Percentiles rank a stretch among this genome's conserved stretches.
These are phyloP conservation scores for Cephalopterus ornatus DNA, from an alignment of 2,113 vertebrate genomes.

Conservation along the genomic window DNA sequence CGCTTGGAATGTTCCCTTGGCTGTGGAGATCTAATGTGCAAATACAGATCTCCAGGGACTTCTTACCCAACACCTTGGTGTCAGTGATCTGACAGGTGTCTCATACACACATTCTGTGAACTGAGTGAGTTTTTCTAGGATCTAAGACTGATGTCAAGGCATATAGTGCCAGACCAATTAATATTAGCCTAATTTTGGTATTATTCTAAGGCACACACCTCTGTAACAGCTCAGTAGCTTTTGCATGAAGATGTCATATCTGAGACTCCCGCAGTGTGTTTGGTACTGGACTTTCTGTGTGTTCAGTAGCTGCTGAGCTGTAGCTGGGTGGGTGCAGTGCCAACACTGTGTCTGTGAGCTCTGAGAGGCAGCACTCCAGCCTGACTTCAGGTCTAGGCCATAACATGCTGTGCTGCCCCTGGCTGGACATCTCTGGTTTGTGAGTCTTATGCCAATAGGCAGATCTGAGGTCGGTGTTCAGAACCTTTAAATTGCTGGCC, in stretches of 20 bases:
- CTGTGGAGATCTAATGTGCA: neutral
- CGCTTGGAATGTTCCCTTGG: fast-evolving
- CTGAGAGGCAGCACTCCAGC: neutral
- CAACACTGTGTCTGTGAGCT: neutral
- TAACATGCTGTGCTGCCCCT: neutral
- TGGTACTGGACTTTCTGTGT: neutral
- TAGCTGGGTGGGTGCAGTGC: neutral
- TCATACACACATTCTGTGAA: neutral
- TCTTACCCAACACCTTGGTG: neutral
- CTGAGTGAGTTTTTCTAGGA: neutral
- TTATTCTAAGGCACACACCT: neutral
- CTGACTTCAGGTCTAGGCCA: neutral
- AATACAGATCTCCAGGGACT: neutral
- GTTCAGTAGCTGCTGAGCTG: neutral
- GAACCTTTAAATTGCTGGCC: neutral
- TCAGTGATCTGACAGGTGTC: neutral
- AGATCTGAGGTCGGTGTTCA: neutral
- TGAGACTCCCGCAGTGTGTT: neutral
- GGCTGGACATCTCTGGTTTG: neutral
- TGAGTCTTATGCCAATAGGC: neutral
- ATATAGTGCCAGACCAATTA: neutral
- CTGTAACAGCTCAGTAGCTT: neutral
- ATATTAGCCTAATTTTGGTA: fast-evolving
- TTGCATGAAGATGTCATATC: neutral
- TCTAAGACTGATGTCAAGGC: neutral